Evolutionary conservation across 2,113 vertebrate genomes (phyloP).

Genomic region (Procavia capensis): DNA sequence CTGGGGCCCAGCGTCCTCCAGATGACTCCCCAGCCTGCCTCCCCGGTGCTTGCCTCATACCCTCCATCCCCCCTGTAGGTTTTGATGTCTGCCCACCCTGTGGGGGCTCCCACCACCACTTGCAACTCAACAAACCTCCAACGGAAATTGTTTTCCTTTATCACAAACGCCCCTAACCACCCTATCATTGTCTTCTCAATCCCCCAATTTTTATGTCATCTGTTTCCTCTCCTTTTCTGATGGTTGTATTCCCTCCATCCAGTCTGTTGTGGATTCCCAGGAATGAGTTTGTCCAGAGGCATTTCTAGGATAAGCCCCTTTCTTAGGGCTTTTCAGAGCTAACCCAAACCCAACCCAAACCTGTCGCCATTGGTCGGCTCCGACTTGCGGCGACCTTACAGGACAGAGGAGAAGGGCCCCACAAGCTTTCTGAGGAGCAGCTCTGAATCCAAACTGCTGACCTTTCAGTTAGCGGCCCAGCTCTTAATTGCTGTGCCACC

Average conservation of each 20-base stretch:
- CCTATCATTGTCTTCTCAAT: background rate
- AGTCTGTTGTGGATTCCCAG: background rate
- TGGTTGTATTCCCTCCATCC: background rate
- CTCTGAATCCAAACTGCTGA: too few species aligned
- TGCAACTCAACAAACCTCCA: background rate
- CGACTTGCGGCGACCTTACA: too few species aligned
- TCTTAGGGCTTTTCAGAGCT: background rate
- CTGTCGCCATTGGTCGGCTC: too few species aligned
- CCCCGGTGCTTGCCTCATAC: background rate
- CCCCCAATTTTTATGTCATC: background rate
- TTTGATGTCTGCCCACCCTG: background rate
- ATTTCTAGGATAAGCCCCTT: background rate
- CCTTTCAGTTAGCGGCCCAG: too few species aligned
- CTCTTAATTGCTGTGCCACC: too few species aligned
- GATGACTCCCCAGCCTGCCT: background rate
- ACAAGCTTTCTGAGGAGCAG: too few species aligned
- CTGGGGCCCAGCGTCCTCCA: background rate
- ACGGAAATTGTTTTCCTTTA: background rate
- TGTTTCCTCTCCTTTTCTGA: background rate
- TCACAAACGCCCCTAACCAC: background rate
- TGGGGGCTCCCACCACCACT: fast-evolving
- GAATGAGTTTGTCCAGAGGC: background rate
- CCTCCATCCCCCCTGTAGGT: background rate
- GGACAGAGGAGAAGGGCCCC: too few species aligned
- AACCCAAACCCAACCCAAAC: too few species aligned